These are phyloP conservation scores for Elgaria multicarinata DNA, from an alignment of 2,113 vertebrate genomes.

Conservation along the genomic window DNA sequence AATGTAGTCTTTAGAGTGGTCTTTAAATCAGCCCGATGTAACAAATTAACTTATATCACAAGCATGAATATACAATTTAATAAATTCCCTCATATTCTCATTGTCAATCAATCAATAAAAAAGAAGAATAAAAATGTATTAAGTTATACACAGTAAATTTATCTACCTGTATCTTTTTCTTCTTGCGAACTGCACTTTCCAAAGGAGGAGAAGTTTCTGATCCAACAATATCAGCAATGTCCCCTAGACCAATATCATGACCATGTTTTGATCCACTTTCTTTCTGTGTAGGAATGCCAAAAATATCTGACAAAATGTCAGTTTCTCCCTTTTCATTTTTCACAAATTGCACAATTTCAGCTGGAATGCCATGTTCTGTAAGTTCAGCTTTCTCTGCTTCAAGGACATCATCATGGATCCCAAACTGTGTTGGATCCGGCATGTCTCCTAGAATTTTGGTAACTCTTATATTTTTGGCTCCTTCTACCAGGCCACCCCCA, in stretches of 20 bases:
- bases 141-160: neutral
- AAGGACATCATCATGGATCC: constrained; percentile 92
- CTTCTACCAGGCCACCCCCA: constrained; percentile 95
- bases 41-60: neutral
- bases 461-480: constrained; percentile 97
- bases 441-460: constrained; percentile 97
- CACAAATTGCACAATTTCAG: constrained; percentile 84
- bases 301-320: constrained; percentile 89
- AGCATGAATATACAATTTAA: neutral
- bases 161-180: constrained; percentile 89
- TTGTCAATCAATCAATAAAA: neutral
- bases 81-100: neutral
- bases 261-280: constrained; percentile 88
- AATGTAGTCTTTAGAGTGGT: neutral
- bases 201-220: constrained; percentile 84
- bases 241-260: constrained; percentile 90
- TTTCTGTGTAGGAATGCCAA: constrained; percentile 88
- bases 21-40: neutral
- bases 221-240: constrained; percentile 90
- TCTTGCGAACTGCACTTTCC: constrained; percentile 88
- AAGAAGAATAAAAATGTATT: neutral
- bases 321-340: constrained; percentile 87
- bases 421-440: constrained; percentile 98
- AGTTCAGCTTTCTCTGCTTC: constrained; percentile 90
- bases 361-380: constrained; percentile 75